These are phyloP conservation scores for Brachystomella parvula DNA, from an alignment of 1,140 invertebrate genomes.

Conservation along the genomic window DNA sequence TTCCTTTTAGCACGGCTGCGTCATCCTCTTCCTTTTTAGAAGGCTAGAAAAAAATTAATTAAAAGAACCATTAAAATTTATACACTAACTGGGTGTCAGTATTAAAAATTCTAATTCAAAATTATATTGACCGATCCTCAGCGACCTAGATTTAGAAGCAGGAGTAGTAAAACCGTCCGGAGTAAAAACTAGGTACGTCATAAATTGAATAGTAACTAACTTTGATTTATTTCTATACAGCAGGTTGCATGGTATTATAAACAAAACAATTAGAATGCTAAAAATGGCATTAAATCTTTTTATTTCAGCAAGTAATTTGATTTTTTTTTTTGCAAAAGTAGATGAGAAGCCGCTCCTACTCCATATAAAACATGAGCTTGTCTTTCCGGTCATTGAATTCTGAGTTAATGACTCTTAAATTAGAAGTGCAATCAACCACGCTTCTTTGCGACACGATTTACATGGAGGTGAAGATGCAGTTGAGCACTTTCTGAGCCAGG, in stretches of 20 bases:
- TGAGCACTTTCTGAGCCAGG: too few relatives aligned
- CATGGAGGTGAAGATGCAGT: too few relatives aligned
- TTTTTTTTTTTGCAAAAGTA: too few relatives aligned
- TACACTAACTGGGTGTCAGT: not conserved
- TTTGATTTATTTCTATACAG: not conserved
- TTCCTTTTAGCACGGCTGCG: slow-evolving; percentile 36
- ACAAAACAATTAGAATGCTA: not conserved
- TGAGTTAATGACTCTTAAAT: too few relatives aligned
- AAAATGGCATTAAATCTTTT: not conserved
- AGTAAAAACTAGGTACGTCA: too few relatives aligned
- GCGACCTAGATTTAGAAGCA: not conserved
- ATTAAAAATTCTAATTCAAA: not conserved
- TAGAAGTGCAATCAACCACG: too few relatives aligned
- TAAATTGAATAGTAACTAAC: not conserved
- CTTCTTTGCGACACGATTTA: too few relatives aligned
- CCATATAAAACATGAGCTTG: not conserved
- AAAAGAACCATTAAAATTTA: not conserved
- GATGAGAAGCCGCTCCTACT: not conserved
- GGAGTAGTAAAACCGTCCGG: too few relatives aligned
- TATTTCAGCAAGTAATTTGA: too few relatives aligned
- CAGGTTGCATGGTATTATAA: not conserved
- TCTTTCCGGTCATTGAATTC: not conserved
- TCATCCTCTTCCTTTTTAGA: slow-evolving; percentile 24
- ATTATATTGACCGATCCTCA: not conserved
- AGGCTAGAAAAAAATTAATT: slow-evolving; percentile 24